A percentile compares a stretch with the other conserved stretches of the same genome.
phyloP scores from a whole-genome alignment of 2,888 invertebrate genomes.

The Acrobasis repandana region DNA sequence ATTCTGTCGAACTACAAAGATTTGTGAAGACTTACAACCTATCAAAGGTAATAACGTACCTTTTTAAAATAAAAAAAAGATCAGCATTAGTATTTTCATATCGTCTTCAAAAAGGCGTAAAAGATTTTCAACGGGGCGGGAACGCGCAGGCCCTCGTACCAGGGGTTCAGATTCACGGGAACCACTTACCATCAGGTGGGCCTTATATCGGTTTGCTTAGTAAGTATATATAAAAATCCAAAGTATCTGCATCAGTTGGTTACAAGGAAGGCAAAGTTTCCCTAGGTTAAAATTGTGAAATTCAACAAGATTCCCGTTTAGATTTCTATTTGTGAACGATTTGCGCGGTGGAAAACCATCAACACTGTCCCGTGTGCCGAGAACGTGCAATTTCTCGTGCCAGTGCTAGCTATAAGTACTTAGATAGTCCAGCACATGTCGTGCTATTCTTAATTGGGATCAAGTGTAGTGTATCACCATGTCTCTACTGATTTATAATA shows the following conservation, averaged over 20 bases:
- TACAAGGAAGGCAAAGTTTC: not conserved
- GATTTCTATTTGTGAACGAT: not conserved
- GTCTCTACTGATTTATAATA: not conserved
- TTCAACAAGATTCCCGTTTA: not conserved
- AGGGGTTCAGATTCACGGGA: too few species aligned
- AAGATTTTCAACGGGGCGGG: too few species aligned
- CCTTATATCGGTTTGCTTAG: too few species aligned
- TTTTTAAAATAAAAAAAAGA: too few species aligned
- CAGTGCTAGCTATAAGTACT: not conserved
- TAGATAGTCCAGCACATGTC: not conserved
- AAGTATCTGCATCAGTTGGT: too few species aligned
- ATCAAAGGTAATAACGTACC: too few species aligned
- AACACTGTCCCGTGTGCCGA: not conserved
- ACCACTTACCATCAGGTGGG: too few species aligned
- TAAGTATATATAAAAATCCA: not conserved
- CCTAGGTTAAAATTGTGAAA: not conserved
- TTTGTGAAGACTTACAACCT: too few species aligned
- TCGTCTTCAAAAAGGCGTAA: too few species aligned
- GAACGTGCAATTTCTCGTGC: not conserved
- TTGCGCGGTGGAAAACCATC: not conserved
- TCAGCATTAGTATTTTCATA: too few species aligned
- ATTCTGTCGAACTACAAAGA: too few species aligned
- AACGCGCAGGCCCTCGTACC: too few species aligned
- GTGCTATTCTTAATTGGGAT: conserved; percentile 7
- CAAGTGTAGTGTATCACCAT: conserved; percentile 9